A percentile compares a stretch with the other conserved stretches of the same genome.
phyloP scores from a whole-genome alignment of 1,140 invertebrate genomes.

The Apis cerana region DNA sequence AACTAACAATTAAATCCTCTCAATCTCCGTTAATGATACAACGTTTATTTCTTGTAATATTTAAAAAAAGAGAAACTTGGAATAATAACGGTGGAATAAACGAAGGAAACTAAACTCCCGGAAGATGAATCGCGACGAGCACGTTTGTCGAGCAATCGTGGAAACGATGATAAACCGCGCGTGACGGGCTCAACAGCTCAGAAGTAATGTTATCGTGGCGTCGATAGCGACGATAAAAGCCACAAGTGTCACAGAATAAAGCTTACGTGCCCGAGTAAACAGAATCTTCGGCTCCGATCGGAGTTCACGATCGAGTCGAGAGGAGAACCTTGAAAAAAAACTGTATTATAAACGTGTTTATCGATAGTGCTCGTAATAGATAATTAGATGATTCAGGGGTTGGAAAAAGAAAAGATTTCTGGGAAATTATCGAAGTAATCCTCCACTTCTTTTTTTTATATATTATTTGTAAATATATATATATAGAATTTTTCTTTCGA shows the following conservation, averaged over 20 bases:
- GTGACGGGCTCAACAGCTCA: slow-evolving; percentile 13
- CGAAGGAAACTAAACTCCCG: background rate
- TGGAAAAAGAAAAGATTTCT: no score
- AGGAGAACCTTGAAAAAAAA: background rate
- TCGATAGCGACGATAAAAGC: slow-evolving; percentile 43
- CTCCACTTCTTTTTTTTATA: no score
- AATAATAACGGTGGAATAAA: background rate
- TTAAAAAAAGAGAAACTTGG: no score
- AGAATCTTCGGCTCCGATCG: slow-evolving; percentile 8
- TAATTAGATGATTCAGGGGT: no score
- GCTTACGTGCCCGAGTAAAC: slow-evolving; percentile 12
- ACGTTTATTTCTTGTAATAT: no score
- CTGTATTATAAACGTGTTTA: background rate
- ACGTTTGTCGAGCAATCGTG: no score
- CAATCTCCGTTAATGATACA: no score
- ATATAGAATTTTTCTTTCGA: no score
- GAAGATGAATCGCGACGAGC: background rate
- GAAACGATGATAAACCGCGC: background rate
- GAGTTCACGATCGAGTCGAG: background rate
- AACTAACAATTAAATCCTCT: no score
- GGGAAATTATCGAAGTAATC: no score
- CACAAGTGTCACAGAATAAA: background rate
- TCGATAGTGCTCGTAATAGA: background rate
- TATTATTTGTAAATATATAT: no score
- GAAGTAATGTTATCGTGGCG: slow-evolving; percentile 29